These are phyloP conservation scores for Autographa pulchrina DNA, from an alignment of 2,888 invertebrate genomes.

Conservation along the genomic window DNA sequence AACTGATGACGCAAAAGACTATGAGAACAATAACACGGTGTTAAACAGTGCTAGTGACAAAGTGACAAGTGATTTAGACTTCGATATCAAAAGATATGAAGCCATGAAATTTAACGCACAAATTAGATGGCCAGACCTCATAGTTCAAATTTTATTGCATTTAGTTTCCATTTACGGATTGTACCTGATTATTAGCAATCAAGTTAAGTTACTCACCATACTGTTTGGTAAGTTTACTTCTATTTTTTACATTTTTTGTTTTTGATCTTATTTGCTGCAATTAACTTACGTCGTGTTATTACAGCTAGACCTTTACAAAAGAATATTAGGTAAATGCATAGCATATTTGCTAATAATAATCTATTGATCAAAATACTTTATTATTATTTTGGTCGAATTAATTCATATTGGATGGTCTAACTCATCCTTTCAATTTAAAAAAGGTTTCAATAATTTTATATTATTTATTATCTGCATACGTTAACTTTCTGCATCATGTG, in stretches of 20 bases:
- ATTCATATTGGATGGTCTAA: too few species aligned
- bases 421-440: too few species aligned
- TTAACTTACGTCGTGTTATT: neutral
- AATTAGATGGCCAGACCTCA: slow-evolving; percentile 93
- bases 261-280: neutral
- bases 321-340: too few species aligned
- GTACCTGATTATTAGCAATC: slow-evolving; percentile 90
- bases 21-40: slow-evolving; percentile 75
- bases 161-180: slow-evolving; percentile 92
- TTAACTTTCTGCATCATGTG: too few species aligned
- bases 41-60: slow-evolving; percentile 67
- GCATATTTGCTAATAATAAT: too few species aligned
- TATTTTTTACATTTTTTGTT: neutral
- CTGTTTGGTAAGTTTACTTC: slow-evolving; percentile 92
- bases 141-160: slow-evolving; percentile 92
- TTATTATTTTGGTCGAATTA: too few species aligned
- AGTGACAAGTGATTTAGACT: slow-evolving; percentile 70
- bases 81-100: slow-evolving; percentile 81
- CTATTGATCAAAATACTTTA: too few species aligned
- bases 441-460: too few species aligned
- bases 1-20: slow-evolving; percentile 61
- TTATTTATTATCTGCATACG: too few species aligned
- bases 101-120: slow-evolving; percentile 89
- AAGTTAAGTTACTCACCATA: slow-evolving; percentile 90
- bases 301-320: too few species aligned